Percentiles rank a stretch among this genome's conserved stretches.
These are phyloP conservation scores for Sitobion miscanthi DNA, from an alignment of 1,140 invertebrate species.

Conservation along the genomic window DNA sequence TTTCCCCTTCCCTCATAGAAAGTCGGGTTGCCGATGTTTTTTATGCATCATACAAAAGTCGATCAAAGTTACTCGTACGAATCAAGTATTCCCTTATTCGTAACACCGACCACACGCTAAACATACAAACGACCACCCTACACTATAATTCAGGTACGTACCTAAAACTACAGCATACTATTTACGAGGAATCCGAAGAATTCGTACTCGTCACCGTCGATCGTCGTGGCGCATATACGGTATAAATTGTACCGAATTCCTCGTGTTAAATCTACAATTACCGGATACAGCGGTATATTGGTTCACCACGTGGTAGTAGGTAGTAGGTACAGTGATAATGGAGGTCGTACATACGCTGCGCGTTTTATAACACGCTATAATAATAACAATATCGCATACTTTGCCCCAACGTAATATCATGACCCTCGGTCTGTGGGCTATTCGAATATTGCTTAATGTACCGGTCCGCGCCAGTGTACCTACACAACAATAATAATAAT, in stretches of 20 bases:
- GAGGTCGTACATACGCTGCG: background rate
- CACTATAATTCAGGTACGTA: background rate
- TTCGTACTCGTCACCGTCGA: background rate
- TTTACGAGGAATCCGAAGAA: background rate
- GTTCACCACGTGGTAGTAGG: background rate
- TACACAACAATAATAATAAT: background rate
- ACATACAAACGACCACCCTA: background rate
- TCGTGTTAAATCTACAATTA: background rate
- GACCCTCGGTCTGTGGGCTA: background rate
- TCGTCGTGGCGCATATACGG: background rate
- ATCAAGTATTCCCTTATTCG: background rate
- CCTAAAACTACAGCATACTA: background rate
- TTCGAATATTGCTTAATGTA: slow-evolving; percentile 4
- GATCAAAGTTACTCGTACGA: background rate
- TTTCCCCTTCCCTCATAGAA: background rate
- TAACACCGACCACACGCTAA: background rate
- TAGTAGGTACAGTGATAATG: background rate
- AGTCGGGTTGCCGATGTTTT: background rate
- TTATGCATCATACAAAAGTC: background rate
- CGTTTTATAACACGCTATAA: background rate
- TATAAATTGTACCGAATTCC: background rate
- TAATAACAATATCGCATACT: slow-evolving; percentile 2
- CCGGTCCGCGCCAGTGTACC: background rate
- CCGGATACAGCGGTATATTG: background rate
- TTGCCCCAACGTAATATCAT: background rate